Evolutionary conservation across 2,113 vertebrate species (phyloP), one percentile per base, ranked within the genome.

Genomic region (Brachypteracias leptosomus): DNA sequence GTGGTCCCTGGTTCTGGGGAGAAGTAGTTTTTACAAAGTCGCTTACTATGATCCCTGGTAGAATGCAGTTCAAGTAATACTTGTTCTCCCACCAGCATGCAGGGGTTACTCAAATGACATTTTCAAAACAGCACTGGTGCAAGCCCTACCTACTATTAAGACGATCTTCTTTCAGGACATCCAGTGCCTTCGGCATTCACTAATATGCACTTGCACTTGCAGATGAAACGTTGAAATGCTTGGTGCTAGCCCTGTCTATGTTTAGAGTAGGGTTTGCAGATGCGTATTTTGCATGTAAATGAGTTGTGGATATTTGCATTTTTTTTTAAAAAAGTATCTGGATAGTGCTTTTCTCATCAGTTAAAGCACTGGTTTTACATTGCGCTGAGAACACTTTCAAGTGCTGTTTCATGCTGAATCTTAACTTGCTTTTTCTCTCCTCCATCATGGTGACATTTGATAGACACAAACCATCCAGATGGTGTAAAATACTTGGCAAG

Each of bases 401-500:
- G 58, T 31, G 28, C 3, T 2, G 12, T 82, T 58, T 59, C 3
- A 0, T 72, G 17, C 16, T 51, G 6, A 35, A 11, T 29, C 22
- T 86, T 47, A 68, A 44, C 10, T 54, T 7, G 24, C 10, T 36
- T 81, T 88, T 14, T 76, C 18, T 75, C 13, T 88, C 13, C 6
- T 16, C 3, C 2, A 4, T n/a, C 31, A 21, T 3, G 0, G 24
- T 21, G 38, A 21, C 21, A 20, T 84, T 31, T 70, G 28, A 40
- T 9, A 55, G 36, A 28, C 14, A 58, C 15, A 26, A 63, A 40
- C 17, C 8, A n/a, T 42, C 8, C 13, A 22, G 38, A 11, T 1
- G 1, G 16, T 17, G n/a, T 8, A n/a, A 9, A 75, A 11, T 28
- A 17, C 36, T 5, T 16, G 8, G 10, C 0, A 5, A 71, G 59